Evolutionary conservation across 2,113 vertebrate species (phyloP).

Genomic region (Stigmatopora argus): DNA sequence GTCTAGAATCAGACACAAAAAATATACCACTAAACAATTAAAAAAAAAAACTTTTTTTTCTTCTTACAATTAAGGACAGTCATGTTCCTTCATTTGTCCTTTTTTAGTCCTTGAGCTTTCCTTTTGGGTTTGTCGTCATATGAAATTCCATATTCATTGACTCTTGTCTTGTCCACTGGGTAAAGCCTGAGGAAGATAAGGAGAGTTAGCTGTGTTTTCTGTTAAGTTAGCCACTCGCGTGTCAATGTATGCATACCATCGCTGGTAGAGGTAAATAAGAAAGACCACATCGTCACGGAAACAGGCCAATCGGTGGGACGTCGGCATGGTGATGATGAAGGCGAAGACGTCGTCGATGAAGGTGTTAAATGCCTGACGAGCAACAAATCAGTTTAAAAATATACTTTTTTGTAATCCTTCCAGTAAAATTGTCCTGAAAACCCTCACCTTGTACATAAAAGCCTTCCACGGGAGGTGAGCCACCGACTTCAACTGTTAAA

Average conservation of each 20-base stretch:
- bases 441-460: conserved; percentile 93
- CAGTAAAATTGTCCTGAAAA: not conserved
- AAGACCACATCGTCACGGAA: conserved; percentile 97
- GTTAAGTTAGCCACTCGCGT: conserved; percentile 9
- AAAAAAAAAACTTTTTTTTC: not conserved
- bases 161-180: conserved; percentile 94
- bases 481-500: conserved; percentile 90
- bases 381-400: too few species aligned
- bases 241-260: conserved; percentile 75
- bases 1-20: not conserved
- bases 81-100: not conserved
- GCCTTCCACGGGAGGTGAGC: conserved; percentile 98
- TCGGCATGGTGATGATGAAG: conserved; percentile 99
- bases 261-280: conserved; percentile 96
- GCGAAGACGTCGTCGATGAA: conserved; percentile 98
- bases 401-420: too few species aligned
- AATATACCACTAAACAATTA: not conserved
- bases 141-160: conserved; percentile 93
- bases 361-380: conserved; percentile 89
- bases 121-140: conserved; percentile 81
- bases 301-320: conserved; percentile 94
- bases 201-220: not conserved
- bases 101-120: conserved; percentile 77
- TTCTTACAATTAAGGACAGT: not conserved
- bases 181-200: conserved; percentile 79